Conservation (phyloP, 1,140 invertebrate genomes). For the Ostrea edulis region DNA sequence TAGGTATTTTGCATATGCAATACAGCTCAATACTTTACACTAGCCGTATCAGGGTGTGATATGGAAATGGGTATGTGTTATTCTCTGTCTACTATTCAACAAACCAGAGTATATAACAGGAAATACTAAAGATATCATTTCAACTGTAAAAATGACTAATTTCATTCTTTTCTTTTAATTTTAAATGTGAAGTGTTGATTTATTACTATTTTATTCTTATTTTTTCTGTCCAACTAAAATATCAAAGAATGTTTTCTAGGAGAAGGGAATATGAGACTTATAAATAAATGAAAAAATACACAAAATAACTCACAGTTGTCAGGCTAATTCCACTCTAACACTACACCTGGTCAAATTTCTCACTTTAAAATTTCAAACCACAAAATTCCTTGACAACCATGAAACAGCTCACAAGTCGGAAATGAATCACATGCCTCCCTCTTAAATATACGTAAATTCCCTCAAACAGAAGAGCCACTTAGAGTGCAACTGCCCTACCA, state of each 20-base stretch:
- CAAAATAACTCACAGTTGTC: neutral
- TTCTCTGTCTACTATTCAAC: no score
- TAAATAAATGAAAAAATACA: neutral
- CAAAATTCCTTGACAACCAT: constrained; percentile 9
- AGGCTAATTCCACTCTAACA: neutral
- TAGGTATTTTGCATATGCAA: neutral
- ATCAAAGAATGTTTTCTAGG: no score
- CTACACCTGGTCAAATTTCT: constrained; percentile 23
- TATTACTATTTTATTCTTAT: no score
- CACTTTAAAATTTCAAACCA: constrained; percentile 1
- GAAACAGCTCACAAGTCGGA: neutral
- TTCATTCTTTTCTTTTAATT: no score
- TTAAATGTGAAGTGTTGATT: no score
- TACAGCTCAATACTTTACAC: neutral
- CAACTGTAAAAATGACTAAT: no score
- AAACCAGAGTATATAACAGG: no score
- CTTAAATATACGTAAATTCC: neutral
- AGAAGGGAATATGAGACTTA: neutral
- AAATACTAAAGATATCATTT: no score
- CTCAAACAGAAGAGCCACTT: neutral
- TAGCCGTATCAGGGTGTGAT: neutral
- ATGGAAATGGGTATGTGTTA: no score
- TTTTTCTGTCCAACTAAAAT: no score
- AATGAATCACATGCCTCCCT: constrained; percentile 27
- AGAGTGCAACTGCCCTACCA: neutral